These are phyloP conservation scores for Takifugu bimaculatus DNA, from an alignment of 2,113 vertebrate species.

Conservation along the genomic window DNA sequence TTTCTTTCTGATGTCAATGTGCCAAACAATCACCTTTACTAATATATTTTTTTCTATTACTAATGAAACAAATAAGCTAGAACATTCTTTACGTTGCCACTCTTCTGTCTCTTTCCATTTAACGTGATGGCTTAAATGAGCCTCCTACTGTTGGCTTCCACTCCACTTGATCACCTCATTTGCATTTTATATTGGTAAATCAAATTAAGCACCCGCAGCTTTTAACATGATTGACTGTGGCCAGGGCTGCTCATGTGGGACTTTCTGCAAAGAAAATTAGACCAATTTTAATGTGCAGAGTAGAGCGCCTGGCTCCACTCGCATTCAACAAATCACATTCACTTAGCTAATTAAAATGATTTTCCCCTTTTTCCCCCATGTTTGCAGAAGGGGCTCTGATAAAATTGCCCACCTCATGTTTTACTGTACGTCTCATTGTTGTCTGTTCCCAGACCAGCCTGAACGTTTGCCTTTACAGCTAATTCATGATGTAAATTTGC, in stretches of 20 bases:
- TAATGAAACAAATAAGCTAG: conserved; percentile 99
- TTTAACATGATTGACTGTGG: conserved; percentile 99
- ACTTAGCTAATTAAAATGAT: conserved; percentile 99
- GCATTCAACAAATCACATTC: conserved; percentile 91
- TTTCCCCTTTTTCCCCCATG: conserved; percentile 70
- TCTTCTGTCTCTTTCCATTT: conserved; percentile 96
- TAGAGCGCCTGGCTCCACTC: conserved; percentile 79
- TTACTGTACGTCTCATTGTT: conserved; percentile 62
- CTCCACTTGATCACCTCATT: conserved; percentile 99
- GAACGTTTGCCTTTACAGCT: conserved; percentile 13
- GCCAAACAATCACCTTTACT: conserved; percentile 94
- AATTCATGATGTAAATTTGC: not conserved
- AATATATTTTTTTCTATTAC: conserved; percentile 93
- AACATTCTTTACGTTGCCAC: conserved; percentile 94
- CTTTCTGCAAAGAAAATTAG: conserved; percentile 95
- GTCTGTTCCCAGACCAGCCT: conserved; percentile 6
- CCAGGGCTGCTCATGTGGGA: conserved; percentile 93
- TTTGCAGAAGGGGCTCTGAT: conserved; percentile 79
- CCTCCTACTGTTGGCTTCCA: conserved; percentile 88
- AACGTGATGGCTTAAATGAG: conserved; percentile 98
- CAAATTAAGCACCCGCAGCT: conserved; percentile 99
- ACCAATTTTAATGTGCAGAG: conserved; percentile 93
- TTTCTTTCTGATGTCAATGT: conserved; percentile 92
- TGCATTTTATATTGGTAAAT: conserved; percentile 99
- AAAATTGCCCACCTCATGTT: conserved; percentile 91